These are phyloP conservation scores for Spea multiplicata DNA, from an alignment of 2,113 vertebrate species.

Conservation along the genomic window DNA sequence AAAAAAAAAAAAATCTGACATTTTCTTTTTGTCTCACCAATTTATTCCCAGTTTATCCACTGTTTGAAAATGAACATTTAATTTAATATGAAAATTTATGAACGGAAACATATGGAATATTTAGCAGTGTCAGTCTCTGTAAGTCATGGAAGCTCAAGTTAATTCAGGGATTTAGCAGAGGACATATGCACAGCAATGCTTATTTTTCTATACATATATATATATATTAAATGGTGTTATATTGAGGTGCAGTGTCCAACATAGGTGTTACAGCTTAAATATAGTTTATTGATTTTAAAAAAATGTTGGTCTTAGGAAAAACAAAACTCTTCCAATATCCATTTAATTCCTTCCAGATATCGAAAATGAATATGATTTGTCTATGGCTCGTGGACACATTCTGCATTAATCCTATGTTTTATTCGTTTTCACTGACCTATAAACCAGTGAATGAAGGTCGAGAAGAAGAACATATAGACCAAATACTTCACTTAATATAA, in stretches of 20 bases:
- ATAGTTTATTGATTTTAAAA: conserved; percentile 27
- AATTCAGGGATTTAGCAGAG: conserved; percentile 44
- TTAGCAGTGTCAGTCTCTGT: conserved; percentile 21
- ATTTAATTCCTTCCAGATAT: conserved; percentile 26
- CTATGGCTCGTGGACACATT: conserved; percentile 2
- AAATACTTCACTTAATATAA: too few species aligned
- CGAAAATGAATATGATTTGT: conserved; percentile 33
- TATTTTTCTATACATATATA: conserved; percentile 45
- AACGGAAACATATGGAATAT: conserved; percentile 18
- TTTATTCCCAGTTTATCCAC: conserved; percentile 14
- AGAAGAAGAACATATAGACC: too few species aligned
- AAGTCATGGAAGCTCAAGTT: conserved; percentile 37
- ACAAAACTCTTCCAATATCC: conserved; percentile 21
- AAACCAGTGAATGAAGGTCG: too few species aligned
- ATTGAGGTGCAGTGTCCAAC: conserved; percentile 37
- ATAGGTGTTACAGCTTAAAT: conserved; percentile 18
- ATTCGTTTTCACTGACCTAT: too few species aligned
- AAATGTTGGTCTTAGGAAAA: conserved; percentile 12
- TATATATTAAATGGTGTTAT: conserved; percentile 19
- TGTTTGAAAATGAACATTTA: conserved; percentile 24
- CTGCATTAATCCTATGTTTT: too few species aligned
- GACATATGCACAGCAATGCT: conserved; percentile 37
- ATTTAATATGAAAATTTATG: conserved; percentile 29
- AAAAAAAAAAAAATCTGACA: neutral
- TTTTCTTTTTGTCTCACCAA: neutral